A percentile compares a stretch with the other conserved stretches of the same genome.
Evolutionary conservation across 2,797 vertebrate species (phyloP).

Genomic region (Callimico goeldii): DNA sequence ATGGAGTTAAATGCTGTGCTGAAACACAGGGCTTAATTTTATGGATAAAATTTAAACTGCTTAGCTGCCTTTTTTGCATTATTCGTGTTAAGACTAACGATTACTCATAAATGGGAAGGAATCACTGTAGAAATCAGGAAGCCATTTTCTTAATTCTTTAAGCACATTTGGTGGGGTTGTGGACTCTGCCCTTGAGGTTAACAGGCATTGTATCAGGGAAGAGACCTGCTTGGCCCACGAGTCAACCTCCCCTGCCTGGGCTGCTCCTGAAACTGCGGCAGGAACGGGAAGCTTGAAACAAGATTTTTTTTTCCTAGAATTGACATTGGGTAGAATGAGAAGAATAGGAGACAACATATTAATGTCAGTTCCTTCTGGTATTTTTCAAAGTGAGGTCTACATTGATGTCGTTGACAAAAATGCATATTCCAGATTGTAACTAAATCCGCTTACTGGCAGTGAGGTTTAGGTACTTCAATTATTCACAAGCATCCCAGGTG

Average conservation of each 20-base stretch:
- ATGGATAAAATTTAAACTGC: conserved; percentile 74
- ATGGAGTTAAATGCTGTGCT: conserved; percentile 67
- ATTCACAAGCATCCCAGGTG: neutral
- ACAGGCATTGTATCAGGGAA: neutral
- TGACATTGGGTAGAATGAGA: neutral
- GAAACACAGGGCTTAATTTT: conserved; percentile 73
- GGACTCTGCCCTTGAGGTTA: neutral
- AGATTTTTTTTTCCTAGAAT: neutral
- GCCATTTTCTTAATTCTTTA: neutral
- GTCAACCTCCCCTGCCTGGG: neutral
- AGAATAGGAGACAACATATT: neutral
- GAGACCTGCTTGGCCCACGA: neutral
- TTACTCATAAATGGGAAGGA: neutral
- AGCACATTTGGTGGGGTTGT: neutral
- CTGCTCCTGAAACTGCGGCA: neutral
- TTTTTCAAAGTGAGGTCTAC: conserved; percentile 4
- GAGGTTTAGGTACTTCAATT: neutral
- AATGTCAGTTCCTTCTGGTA: neutral
- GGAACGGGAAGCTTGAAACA: neutral
- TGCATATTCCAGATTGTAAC: accelerated
- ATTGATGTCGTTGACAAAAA: neutral
- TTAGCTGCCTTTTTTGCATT: conserved; percentile 52
- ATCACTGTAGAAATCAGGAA: neutral
- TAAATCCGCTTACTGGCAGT: neutral
- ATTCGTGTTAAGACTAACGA: conserved; percentile 63